Evolutionary conservation across 2,888 invertebrate species (phyloP), one percentile per base, ranked within the genome.

Genomic region (Venusia cambrica): DNA sequence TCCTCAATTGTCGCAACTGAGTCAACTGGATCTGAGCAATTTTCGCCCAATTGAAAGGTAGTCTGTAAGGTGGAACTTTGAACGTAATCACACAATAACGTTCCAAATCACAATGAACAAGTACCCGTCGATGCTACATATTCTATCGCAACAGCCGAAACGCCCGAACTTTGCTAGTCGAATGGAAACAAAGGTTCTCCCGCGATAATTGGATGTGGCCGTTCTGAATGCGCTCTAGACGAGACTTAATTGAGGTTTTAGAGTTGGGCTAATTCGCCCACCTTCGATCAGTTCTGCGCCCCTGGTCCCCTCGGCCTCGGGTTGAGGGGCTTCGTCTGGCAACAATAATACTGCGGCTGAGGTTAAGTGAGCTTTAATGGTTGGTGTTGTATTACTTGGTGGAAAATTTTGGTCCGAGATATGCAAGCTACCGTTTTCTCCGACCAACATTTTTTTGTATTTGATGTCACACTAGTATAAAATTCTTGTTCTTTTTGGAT

Each of bases 161-260:
- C 50, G 51, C 59, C 54, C 59, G 63, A 61, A 40, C 30, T 40
- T 57, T 54, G 26, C 29, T 17, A 34, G 27, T 55, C 48, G 62
- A 73, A 69, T 73, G 62, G 75, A 73, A 81, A 84, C 84, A 84
- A 83, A 81, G 77, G 75, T 71, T 72, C 67, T 54, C 61, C 76
- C 74, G 72, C 75, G 80, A 81, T 87, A 87, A 87, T 87, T 84
- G 84, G 85, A 81, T 72, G 83, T 75, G 84, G 81, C 77, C 78
- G 76, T 71, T 70, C 76, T 74, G 78, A 80, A 81, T 77, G 73
- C 77, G 74, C 75, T 75, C 84, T 79, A 84, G 84, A 81, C 84
- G 81, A 80, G 81, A 87, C 83, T 84, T 85, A 85, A 87, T 87
- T 85, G 85, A 84, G 84, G 85, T 84, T 87, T 84, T 79, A 76